Percentiles rank a stretch among this genome's conserved stretches.
These are phyloP conservation scores for Otolemur crassicaudatus DNA, from an alignment of 2,797 vertebrate species.

Conservation along the genomic window DNA sequence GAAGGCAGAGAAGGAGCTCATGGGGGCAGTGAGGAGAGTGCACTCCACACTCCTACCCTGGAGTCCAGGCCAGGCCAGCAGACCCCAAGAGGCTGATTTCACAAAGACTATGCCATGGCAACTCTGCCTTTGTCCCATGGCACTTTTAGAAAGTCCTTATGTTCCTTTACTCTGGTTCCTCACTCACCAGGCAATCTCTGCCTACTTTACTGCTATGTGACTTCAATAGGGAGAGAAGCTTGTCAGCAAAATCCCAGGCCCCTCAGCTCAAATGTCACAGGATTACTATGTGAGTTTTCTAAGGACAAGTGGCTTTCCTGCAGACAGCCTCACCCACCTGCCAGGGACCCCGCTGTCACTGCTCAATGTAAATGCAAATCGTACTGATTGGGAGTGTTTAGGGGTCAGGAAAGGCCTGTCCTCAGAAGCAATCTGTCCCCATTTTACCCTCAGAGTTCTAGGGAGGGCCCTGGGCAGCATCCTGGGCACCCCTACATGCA, in stretches of 20 bases:
- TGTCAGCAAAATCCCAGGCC: neutral
- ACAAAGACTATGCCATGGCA: rapidly evolving
- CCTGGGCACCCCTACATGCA: rapidly evolving
- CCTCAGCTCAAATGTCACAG: neutral
- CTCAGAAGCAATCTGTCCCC: too few relatives aligned
- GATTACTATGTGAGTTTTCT: rapidly evolving
- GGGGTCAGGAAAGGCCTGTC: neutral
- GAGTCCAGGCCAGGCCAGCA: too few relatives aligned
- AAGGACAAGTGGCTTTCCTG: neutral
- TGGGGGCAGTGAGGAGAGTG: rapidly evolving
- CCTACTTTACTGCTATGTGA: rapidly evolving
- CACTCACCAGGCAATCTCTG: neutral
- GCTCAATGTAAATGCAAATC: neutral
- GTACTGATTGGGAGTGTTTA: neutral
- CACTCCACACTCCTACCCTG: rapidly evolving
- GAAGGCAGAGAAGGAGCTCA: neutral
- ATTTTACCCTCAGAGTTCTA: neutral
- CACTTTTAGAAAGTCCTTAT: rapidly evolving
- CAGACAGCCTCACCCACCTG: neutral
- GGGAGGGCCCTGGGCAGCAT: too few relatives aligned
- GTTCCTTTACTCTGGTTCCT: neutral
- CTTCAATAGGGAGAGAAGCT: neutral
- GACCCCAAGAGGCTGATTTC: rapidly evolving
- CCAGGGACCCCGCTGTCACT: neutral
- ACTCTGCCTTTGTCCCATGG: too few relatives aligned